phyloP scores from a whole-genome alignment of 2,888 invertebrate genomes.

The Drosophila villosipedis region DNA sequence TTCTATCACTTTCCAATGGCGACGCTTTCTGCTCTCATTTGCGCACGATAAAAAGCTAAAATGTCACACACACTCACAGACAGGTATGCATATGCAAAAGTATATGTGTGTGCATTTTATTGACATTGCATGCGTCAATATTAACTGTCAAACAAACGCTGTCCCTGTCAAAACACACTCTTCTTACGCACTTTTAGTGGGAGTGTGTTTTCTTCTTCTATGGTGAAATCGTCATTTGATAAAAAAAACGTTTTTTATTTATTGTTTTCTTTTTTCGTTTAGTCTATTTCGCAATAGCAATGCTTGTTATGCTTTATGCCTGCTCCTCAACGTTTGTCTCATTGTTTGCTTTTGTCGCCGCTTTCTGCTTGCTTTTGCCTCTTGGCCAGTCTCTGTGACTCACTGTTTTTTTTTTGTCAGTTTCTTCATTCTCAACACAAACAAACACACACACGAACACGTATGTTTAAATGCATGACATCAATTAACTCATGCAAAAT shows the following conservation, averaged over 20 bases:
- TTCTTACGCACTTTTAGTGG: slow-evolving; percentile 45
- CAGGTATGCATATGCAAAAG: neutral
- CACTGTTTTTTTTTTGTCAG: slow-evolving; percentile 39
- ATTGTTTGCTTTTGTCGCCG: slow-evolving; percentile 73
- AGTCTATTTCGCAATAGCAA: slow-evolving; percentile 39
- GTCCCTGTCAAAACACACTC: slow-evolving; percentile 11
- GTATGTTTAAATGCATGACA: slow-evolving; percentile 40
- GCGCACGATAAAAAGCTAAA: slow-evolving; percentile 18
- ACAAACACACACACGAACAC: slow-evolving; percentile 16
- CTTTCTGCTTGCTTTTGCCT: slow-evolving; percentile 55
- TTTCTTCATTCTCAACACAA: slow-evolving; percentile 34
- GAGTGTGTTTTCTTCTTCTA: neutral
- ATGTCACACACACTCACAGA: slow-evolving; percentile 13
- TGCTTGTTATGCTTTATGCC: slow-evolving; percentile 54
- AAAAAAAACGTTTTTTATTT: slow-evolving; percentile 39
- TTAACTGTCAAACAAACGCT: slow-evolving; percentile 22
- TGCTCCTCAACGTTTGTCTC: slow-evolving; percentile 60
- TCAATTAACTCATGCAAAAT: slow-evolving; percentile 71
- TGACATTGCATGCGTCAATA: slow-evolving; percentile 39
- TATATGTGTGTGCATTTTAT: slow-evolving; percentile 26
- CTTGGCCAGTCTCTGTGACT: slow-evolving; percentile 51
- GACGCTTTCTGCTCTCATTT: slow-evolving; percentile 17
- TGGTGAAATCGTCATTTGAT: slow-evolving; percentile 70
- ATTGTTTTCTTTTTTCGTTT: slow-evolving; percentile 24
- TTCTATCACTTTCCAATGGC: slow-evolving; percentile 39